A percentile compares a stretch with the other conserved stretches of the same genome.
Conservation (phyloP, 1,140 invertebrate genomes). For the Zaprionus africanus region DNA sequence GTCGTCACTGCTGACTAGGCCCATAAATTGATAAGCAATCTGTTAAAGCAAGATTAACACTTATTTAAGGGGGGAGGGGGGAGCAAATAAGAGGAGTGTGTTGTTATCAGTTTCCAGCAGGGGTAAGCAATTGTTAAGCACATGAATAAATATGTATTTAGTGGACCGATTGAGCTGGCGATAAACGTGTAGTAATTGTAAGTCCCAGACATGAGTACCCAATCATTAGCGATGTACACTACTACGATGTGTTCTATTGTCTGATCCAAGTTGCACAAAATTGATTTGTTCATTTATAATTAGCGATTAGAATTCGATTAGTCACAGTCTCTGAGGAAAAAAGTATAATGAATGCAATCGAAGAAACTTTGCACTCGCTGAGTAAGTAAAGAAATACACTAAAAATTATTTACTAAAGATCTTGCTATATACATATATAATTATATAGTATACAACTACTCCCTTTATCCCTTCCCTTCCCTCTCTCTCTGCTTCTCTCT, state of each 20-base stretch:
- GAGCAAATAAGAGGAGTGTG: neutral
- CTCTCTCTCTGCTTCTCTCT: neutral
- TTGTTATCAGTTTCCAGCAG: too few species aligned
- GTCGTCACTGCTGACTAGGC: constrained; percentile 24
- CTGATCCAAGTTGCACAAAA: neutral
- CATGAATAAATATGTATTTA: constrained; percentile 45
- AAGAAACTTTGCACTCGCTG: too few species aligned
- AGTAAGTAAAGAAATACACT: too few species aligned
- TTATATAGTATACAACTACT: too few species aligned
- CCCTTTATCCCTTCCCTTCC: too few species aligned
- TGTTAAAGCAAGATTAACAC: constrained; percentile 52
- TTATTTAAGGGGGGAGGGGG: neutral
- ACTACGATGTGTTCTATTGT: constrained; percentile 23
- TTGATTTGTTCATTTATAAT: constrained; percentile 24
- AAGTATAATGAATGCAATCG: too few species aligned
- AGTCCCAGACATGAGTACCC: constrained; percentile 9
- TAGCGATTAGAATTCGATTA: neutral
- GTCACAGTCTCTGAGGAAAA: neutral
- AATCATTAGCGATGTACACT: neutral
- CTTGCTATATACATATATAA: too few species aligned
- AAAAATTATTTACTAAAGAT: too few species aligned
- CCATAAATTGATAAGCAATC: constrained; percentile 76
- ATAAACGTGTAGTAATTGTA: constrained; percentile 64
- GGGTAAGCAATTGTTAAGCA: constrained; percentile 40
- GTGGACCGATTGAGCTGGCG: constrained; percentile 38